A percentile compares a stretch with the other conserved stretches of the same genome.
phyloP scores from a whole-genome alignment of 1,140 invertebrate genomes.

The Bemisia tabaci region DNA sequence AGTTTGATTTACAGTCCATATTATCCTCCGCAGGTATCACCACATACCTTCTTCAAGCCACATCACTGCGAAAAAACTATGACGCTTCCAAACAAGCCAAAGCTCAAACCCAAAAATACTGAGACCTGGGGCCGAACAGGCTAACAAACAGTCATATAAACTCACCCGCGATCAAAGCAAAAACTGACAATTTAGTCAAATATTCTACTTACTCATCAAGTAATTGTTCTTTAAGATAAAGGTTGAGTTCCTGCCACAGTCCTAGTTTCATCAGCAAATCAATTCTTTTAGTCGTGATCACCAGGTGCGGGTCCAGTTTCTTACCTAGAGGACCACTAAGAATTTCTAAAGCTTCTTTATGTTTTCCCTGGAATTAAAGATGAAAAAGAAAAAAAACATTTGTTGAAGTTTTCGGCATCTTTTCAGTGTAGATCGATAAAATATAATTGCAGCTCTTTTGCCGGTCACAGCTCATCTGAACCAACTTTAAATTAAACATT shows the following conservation, averaged over 20 bases:
- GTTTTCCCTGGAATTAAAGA: slow-evolving; percentile 45
- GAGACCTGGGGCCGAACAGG: too few relatives aligned
- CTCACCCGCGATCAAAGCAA: too few relatives aligned
- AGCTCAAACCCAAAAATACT: too few relatives aligned
- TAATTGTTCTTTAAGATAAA: slow-evolving; percentile 39
- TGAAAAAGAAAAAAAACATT: not conserved
- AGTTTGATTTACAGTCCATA: too few relatives aligned
- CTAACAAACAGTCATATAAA: too few relatives aligned
- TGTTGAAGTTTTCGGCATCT: not conserved
- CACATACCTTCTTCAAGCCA: too few relatives aligned
- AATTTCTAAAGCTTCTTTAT: slow-evolving; percentile 63
- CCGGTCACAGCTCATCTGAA: not conserved
- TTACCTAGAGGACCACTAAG: slow-evolving; percentile 57
- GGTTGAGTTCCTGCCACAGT: slow-evolving; percentile 54
- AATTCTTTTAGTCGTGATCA: slow-evolving; percentile 49
- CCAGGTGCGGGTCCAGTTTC: slow-evolving; percentile 40
- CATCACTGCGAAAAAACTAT: too few relatives aligned
- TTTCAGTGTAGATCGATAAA: not conserved
- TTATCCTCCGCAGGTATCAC: too few relatives aligned
- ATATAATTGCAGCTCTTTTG: not conserved
- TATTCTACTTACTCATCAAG: slow-evolving; percentile 43
- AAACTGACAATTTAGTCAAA: too few relatives aligned
- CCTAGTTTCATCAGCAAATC: slow-evolving; percentile 56
- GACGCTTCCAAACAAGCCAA: too few relatives aligned
- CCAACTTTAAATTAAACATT: not conserved